These are phyloP conservation scores for Antitype chi DNA, from an alignment of 2,888 invertebrate genomes.

Conservation along the genomic window DNA sequence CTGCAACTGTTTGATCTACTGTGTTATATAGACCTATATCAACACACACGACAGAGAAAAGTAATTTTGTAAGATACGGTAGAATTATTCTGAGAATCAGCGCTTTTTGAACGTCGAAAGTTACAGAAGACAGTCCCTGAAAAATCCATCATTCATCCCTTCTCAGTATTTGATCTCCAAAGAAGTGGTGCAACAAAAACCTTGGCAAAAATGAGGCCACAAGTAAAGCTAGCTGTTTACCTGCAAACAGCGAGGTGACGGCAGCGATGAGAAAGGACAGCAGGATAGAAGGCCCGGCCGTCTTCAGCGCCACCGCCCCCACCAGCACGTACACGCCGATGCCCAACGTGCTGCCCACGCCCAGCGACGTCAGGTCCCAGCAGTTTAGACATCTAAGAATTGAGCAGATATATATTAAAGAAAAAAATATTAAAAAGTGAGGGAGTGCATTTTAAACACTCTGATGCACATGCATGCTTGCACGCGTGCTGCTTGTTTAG, in stretches of 20 bases:
- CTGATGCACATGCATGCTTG: too few relatives aligned
- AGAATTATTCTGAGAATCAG: neutral
- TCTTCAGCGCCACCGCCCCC: constrained; percentile 94
- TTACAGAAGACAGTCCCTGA: neutral
- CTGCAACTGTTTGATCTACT: neutral
- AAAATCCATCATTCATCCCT: neutral
- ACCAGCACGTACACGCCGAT: constrained; percentile 97
- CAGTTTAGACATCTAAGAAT: constrained; percentile 92
- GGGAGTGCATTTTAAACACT: too few relatives aligned
- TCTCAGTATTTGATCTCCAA: neutral
- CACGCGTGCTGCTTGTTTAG: too few relatives aligned
- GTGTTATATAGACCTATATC: neutral
- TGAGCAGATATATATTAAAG: neutral
- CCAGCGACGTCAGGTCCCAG: constrained; percentile 95
- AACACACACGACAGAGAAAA: neutral
- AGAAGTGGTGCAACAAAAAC: neutral
- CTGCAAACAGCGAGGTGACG: constrained; percentile 95
- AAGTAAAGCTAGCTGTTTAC: constrained; percentile 82
- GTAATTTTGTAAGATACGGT: neutral
- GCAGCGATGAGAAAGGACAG: constrained; percentile 97
- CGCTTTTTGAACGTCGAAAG: neutral
- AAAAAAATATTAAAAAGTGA: too few relatives aligned
- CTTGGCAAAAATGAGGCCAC: neutral
- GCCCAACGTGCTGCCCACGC: constrained; percentile 95
- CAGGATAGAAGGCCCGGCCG: constrained; percentile 96